These are phyloP conservation scores for Cromileptes altivelis DNA, from an alignment of 2,113 vertebrate species.

Conservation along the genomic window DNA sequence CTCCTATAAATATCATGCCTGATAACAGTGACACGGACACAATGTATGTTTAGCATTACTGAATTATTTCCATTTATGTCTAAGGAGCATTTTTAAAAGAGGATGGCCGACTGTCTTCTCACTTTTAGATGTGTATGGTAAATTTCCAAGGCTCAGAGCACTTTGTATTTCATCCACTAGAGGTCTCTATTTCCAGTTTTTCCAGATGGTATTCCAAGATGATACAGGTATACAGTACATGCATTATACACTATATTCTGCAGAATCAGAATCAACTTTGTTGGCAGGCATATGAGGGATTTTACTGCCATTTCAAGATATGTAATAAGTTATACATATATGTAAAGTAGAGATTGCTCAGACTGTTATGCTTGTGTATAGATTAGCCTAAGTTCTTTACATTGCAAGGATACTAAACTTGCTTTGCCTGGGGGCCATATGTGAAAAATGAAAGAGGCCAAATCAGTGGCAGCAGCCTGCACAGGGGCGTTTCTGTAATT, in stretches of 20 bases:
- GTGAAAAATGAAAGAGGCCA: too few species aligned
- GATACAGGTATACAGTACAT: background rate
- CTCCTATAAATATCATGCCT: background rate
- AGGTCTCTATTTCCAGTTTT: slow-evolving; percentile 45
- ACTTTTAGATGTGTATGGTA: background rate
- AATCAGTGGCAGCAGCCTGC: too few species aligned
- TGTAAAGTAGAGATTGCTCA: background rate
- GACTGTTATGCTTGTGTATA: background rate
- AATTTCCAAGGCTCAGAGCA: background rate
- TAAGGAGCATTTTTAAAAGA: background rate
- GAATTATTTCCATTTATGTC: background rate
- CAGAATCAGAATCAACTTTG: background rate
- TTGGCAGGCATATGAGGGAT: background rate
- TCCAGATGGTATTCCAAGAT: background rate
- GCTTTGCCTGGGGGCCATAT: too few species aligned
- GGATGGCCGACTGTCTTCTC: background rate
- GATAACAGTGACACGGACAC: background rate
- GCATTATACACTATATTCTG: background rate
- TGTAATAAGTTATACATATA: background rate
- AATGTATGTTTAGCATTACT: background rate
- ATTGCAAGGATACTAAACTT: background rate
- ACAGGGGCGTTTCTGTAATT: too few species aligned
- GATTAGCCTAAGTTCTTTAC: background rate
- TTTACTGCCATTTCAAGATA: background rate
- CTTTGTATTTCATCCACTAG: slow-evolving; percentile 52